Evolutionary conservation across 2,797 vertebrate species (phyloP).

Genomic region (Ammospiza maritima): DNA sequence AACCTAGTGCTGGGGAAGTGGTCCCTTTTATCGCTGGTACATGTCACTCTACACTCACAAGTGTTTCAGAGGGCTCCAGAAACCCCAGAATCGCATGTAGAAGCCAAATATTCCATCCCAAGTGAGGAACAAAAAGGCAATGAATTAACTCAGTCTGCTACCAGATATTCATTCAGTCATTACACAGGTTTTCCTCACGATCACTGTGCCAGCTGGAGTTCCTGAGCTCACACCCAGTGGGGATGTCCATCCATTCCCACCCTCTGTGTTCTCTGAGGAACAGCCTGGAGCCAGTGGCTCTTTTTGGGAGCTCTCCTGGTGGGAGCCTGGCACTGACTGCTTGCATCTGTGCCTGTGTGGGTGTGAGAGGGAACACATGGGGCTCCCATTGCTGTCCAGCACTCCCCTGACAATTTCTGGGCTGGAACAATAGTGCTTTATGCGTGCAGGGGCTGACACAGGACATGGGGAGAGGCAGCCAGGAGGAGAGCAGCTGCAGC

Average conservation of each 20-base stretch:
- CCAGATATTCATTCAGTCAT: not conserved
- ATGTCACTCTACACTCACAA: not conserved
- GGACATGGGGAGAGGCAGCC: not conserved
- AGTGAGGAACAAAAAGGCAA: not conserved
- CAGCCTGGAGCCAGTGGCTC: not conserved
- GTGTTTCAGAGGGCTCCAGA: not conserved
- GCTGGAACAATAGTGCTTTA: slow-evolving; percentile 23
- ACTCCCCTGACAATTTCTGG: not conserved
- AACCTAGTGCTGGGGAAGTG: not conserved
- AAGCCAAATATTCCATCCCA: not conserved
- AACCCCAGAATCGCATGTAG: not conserved
- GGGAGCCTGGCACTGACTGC: accelerated
- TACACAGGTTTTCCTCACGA: accelerated
- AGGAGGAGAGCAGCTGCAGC: slow-evolving; percentile 19
- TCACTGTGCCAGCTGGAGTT: not conserved
- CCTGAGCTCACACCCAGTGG: accelerated
- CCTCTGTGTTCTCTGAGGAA: not conserved
- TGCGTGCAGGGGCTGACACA: not conserved
- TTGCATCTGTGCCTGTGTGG: not conserved
- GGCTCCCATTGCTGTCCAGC: accelerated
- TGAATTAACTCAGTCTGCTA: not conserved
- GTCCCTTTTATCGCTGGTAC: not conserved
- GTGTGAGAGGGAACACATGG: not conserved
- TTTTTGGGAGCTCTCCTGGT: accelerated
- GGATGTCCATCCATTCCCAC: accelerated